phyloP scores from a whole-genome alignment of 2,113 vertebrate genomes.

The Gallinago jamesoni region DNA sequence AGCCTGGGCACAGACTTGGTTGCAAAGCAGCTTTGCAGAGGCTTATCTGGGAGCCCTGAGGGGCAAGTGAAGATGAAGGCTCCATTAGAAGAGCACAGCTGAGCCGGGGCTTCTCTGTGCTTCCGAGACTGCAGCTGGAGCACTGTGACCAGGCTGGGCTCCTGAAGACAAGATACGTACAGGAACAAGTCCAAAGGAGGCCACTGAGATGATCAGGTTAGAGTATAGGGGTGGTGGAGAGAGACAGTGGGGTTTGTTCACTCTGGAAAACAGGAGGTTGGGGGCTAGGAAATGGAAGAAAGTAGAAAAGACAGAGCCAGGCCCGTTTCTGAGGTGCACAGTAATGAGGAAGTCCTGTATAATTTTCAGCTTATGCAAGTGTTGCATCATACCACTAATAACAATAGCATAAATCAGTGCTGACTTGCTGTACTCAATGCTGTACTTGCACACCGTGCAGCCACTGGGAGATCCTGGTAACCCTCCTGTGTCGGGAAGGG shows the following conservation, averaged over 20 bases:
- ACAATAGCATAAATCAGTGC: neutral
- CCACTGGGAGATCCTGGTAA: neutral
- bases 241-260: neutral
- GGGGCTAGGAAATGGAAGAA: neutral
- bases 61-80: neutral
- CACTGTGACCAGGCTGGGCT: neutral
- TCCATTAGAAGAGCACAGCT: neutral
- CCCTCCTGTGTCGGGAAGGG: neutral
- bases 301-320: neutral
- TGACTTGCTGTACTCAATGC: neutral
- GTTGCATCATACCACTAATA: neutral
- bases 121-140: neutral
- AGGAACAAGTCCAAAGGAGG: neutral
- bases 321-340: neutral
- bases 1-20: neutral
- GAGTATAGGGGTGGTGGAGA: neutral
- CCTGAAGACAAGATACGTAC: fast-evolving
- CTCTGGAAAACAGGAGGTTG: neutral
- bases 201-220: fast-evolving
- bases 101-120: neutral
- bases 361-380: neutral
- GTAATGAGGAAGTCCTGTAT: fast-evolving
- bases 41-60: neutral
- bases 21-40: fast-evolving
- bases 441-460: neutral